Evolutionary conservation across 2,113 vertebrate genomes (phyloP).

Genomic region (Panurus biarmicus): DNA sequence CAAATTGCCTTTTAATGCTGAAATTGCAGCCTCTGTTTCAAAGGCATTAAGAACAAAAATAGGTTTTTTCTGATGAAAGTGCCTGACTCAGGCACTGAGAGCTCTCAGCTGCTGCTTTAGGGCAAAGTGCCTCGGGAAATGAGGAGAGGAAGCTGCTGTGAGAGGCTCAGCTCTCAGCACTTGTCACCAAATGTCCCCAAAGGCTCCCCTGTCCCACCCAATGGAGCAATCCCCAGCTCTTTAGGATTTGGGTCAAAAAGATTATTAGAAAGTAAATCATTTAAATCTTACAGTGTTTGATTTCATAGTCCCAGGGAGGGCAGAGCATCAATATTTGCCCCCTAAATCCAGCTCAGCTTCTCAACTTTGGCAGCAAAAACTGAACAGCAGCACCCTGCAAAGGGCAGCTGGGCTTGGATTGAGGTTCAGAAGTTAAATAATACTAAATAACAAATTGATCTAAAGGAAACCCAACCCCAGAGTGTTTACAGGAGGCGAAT

Average conservation of each 20-base stretch:
- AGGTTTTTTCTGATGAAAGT: neutral
- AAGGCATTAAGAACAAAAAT: neutral
- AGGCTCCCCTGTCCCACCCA: neutral
- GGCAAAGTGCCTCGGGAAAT: neutral
- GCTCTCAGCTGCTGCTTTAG: neutral
- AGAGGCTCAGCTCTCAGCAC: neutral
- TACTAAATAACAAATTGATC: neutral
- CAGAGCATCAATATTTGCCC: neutral
- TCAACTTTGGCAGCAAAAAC: neutral
- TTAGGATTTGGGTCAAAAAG: neutral
- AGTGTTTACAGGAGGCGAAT: neutral
- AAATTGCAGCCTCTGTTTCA: neutral
- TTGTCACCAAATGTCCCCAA: neutral
- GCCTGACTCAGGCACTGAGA: neutral
- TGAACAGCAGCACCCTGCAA: neutral
- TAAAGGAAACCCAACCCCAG: neutral
- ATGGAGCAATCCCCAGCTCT: neutral
- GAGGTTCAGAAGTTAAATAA: neutral
- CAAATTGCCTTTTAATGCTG: neutral
- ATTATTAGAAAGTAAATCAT: neutral
- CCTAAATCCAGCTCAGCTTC: neutral
- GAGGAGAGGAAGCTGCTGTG: neutral
- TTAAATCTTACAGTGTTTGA: neutral
- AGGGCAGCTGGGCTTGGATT: neutral
- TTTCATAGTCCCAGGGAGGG: neutral